Evolutionary conservation across 1,140 invertebrate genomes (phyloP).

Genomic region (Spodoptera frugiperda): DNA sequence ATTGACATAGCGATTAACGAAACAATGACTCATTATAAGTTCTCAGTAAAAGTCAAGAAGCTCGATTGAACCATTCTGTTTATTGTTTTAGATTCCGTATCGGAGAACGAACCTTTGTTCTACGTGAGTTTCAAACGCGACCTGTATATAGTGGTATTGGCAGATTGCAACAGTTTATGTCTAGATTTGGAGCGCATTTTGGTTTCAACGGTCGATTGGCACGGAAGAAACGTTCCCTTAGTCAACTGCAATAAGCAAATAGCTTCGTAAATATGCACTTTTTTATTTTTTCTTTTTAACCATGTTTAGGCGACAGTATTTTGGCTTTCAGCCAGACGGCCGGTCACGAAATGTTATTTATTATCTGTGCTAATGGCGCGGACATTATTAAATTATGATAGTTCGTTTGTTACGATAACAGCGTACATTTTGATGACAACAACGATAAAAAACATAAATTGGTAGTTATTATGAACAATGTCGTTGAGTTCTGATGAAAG

Average conservation of each 20-base stretch:
- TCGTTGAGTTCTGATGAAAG: slow-evolving; percentile 19
- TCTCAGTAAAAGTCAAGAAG: slow-evolving; percentile 11
- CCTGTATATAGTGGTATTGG: slow-evolving; percentile 18
- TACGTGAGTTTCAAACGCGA: slow-evolving; percentile 14
- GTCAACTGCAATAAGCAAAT: slow-evolving; percentile 34
- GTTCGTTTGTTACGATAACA: slow-evolving; percentile 55
- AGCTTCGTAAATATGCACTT: slow-evolving; percentile 45
- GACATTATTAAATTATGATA: slow-evolving; percentile 58
- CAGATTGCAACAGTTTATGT: slow-evolving; percentile 42
- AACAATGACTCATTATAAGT: slow-evolving; percentile 16
- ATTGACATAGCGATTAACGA: neutral
- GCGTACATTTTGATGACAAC: slow-evolving; percentile 49
- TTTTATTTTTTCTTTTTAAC: slow-evolving; percentile 41
- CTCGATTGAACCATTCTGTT: slow-evolving; percentile 30
- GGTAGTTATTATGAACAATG: slow-evolving; percentile 16
- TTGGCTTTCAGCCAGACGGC: slow-evolving; percentile 51
- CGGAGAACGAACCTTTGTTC: slow-evolving; percentile 22
- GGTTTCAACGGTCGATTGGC: slow-evolving; percentile 39
- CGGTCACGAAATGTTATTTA: slow-evolving; percentile 53
- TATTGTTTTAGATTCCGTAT: slow-evolving; percentile 22
- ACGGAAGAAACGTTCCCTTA: slow-evolving; percentile 36
- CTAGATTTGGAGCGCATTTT: slow-evolving; percentile 40
- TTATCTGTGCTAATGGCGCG: slow-evolving; percentile 56
- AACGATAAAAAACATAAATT: slow-evolving; percentile 35
- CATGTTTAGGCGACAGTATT: slow-evolving; percentile 51